Evolutionary conservation across 2,113 vertebrate genomes (phyloP).

Genomic region (Pedetes capensis): DNA sequence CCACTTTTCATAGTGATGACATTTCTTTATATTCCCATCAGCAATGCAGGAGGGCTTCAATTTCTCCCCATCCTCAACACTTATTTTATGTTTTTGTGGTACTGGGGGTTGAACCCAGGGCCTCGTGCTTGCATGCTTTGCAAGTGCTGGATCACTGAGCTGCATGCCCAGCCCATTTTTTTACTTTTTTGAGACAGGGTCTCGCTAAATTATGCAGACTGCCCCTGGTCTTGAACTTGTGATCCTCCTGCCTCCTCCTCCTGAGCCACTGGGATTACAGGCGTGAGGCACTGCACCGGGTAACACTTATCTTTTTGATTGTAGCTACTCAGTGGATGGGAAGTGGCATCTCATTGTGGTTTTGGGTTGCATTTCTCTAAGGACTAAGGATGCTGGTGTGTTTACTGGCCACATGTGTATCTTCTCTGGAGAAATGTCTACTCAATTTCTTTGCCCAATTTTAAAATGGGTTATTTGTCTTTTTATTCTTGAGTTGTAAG

Average conservation of each 20-base stretch:
- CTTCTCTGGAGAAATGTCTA: background rate
- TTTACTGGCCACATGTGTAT: background rate
- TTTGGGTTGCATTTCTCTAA: background rate
- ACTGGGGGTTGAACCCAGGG: too few species aligned
- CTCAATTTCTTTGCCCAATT: background rate
- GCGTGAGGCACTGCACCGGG: too few species aligned
- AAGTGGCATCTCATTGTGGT: background rate
- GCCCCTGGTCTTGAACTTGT: too few species aligned
- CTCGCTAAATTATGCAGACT: too few species aligned
- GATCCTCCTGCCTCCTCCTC: too few species aligned
- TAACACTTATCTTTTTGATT: background rate
- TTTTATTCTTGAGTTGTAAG: background rate
- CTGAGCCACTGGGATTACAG: too few species aligned
- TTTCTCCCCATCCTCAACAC: background rate
- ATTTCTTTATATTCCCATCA: background rate
- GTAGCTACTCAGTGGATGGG: background rate
- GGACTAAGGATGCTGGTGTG: background rate
- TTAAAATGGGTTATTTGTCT: background rate
- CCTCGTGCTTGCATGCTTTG: too few species aligned
- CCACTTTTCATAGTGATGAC: background rate
- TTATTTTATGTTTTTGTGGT: too few species aligned
- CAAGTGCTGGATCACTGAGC: too few species aligned
- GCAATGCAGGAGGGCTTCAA: background rate
- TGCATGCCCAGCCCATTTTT: too few species aligned
- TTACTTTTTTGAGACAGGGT: too few species aligned